Conservation (phyloP, 1,140 invertebrate genomes). For the Nixonia krombeini region DNA sequence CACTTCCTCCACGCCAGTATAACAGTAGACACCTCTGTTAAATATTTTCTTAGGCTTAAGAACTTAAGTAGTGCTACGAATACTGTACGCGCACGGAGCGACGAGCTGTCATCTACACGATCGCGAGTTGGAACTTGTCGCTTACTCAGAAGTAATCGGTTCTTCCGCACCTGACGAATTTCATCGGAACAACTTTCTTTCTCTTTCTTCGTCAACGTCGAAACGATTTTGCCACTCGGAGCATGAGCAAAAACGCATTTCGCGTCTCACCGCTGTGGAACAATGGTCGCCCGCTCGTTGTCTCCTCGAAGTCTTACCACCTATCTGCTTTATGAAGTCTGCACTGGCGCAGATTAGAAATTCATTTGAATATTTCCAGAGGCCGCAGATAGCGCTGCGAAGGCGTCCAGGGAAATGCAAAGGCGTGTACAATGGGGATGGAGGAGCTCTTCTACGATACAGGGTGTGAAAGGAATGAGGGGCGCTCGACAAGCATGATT, state of each 20-base stretch:
- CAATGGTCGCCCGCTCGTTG: no score
- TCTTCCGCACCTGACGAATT: no score
- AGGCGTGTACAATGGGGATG: constrained; percentile 32
- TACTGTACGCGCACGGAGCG: constrained; percentile 37
- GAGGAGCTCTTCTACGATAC: constrained; percentile 20
- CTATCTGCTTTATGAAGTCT: constrained; percentile 41
- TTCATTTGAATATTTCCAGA: constrained; percentile 65
- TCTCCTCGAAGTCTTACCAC: constrained; percentile 14
- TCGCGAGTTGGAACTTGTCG: constrained; percentile 10
- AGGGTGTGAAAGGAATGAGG: constrained; percentile 18
- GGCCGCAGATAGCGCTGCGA: constrained; percentile 50
- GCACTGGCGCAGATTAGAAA: constrained; percentile 57
- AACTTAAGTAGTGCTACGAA: constrained; percentile 59
- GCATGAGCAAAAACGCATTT: no score
- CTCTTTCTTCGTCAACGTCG: no score
- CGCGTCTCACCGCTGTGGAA: no score
- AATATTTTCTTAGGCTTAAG: constrained; percentile 65
- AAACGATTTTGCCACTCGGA: no score
- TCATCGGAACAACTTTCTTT: no score
- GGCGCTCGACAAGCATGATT: constrained; percentile 9
- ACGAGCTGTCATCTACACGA: constrained; percentile 32
- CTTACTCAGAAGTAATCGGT: no score
- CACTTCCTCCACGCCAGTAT: constrained; percentile 32
- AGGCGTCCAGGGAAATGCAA: constrained; percentile 45
- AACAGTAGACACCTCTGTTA: constrained; percentile 47